Conservation (phyloP, 2,797 vertebrate species). For the Zonotrichia albicollis region DNA sequence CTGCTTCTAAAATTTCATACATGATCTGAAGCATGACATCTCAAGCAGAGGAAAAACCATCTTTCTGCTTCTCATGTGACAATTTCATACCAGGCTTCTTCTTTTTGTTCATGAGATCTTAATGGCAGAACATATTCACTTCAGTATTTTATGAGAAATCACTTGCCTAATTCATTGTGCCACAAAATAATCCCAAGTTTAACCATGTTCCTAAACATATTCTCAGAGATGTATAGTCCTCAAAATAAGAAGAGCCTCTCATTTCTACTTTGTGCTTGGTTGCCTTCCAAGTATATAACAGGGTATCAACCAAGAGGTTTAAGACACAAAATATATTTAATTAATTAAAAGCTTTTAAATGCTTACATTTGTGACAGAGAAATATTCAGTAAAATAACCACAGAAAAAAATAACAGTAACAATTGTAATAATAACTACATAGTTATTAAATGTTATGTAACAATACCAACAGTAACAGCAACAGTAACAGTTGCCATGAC, state of each 20-base stretch:
- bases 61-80: neutral
- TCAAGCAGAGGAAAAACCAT: neutral
- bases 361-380: neutral
- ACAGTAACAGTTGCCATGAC: neutral
- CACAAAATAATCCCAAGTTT: neutral
- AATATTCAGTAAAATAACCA: neutral
- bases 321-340: neutral
- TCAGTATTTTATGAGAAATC: neutral
- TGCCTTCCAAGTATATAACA: neutral
- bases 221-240: neutral
- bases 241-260: neutral
- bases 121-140: neutral
- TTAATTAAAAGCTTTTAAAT: neutral
- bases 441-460: neutral
- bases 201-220: neutral
- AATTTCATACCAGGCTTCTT: neutral
- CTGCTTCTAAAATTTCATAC: neutral
- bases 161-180: neutral
- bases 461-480: neutral
- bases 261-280: neutral
- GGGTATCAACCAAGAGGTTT: neutral
- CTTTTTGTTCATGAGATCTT: neutral
- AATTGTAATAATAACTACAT: neutral
- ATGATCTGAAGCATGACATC: neutral
- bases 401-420: neutral